phyloP scores from a whole-genome alignment of 2,888 invertebrate species.

The Dynastes hyllus region DNA sequence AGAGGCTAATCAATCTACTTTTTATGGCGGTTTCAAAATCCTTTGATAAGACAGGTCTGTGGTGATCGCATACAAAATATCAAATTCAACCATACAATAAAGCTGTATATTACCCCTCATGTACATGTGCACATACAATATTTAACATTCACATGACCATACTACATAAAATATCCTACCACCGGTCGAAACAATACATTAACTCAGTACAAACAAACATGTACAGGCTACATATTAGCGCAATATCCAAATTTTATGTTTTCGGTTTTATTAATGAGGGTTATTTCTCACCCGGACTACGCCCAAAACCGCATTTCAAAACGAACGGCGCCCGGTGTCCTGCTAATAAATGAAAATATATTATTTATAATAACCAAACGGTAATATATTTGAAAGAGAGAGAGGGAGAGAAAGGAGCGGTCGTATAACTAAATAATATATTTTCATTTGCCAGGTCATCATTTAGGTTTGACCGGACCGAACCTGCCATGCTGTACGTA shows the following conservation, averaged over 20 bases:
- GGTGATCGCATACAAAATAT: not conserved
- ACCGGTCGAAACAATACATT: conserved; percentile 2
- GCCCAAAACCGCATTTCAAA: not conserved
- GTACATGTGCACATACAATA: not conserved
- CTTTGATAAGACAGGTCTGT: too few species aligned
- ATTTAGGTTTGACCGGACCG: conserved; percentile 18
- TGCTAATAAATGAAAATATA: conserved; percentile 44
- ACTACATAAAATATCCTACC: not conserved
- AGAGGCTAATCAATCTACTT: too few species aligned
- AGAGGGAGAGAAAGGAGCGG: not conserved
- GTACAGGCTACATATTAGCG: not conserved
- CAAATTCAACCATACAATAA: conserved; percentile 3
- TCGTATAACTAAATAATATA: conserved; percentile 31
- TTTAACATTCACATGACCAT: not conserved
- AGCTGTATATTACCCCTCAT: not conserved
- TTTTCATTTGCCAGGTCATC: conserved; percentile 40
- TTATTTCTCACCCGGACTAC: conserved; percentile 29
- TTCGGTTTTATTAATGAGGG: conserved; percentile 41
- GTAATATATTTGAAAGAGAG: conserved; percentile 18
- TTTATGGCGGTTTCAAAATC: too few species aligned
- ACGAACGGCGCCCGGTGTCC: conserved; percentile 19
- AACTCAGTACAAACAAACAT: not conserved
- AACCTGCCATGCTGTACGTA: too few species aligned
- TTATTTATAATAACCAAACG: conserved; percentile 40
- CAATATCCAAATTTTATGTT: conserved; percentile 33